Percentiles rank a stretch among this genome's conserved stretches.
These are phyloP conservation scores for Drosophila borborema DNA, from an alignment of 2,888 invertebrate genomes.

Conservation along the genomic window DNA sequence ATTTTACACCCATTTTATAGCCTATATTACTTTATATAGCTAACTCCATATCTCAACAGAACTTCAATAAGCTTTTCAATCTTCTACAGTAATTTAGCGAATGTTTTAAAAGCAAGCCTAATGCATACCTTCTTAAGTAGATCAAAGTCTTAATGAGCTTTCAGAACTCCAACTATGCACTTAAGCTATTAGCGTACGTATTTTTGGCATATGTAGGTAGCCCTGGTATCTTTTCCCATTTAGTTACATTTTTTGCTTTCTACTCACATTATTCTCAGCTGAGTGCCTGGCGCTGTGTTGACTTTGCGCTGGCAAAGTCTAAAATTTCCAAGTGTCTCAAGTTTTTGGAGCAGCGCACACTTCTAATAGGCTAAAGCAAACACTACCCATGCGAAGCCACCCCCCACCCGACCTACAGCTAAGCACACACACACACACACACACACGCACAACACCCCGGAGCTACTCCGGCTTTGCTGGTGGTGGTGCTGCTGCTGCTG, in stretches of 20 bases:
- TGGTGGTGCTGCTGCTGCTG: not conserved
- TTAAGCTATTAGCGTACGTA: slow-evolving; percentile 3
- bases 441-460: not conserved
- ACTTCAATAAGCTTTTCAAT: not conserved
- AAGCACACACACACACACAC: slow-evolving; percentile 1
- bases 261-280: slow-evolving; percentile 1
- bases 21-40: no score
- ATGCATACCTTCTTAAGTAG: not conserved
- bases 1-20: no score
- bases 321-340: slow-evolving; percentile 60
- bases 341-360: slow-evolving; percentile 46
- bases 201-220: slow-evolving; percentile 21
- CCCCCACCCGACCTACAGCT: not conserved
- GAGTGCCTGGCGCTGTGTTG: slow-evolving; percentile 47
- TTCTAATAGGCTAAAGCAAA: slow-evolving; percentile 61
- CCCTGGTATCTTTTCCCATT: slow-evolving; percentile 22
- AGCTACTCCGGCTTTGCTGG: not conserved
- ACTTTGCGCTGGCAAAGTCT: slow-evolving; percentile 44
- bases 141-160: slow-evolving; percentile 2
- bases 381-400: slow-evolving; percentile 34
- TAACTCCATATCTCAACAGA: not conserved
- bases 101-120: not conserved
- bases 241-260: not conserved
- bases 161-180: slow-evolving; percentile 2
- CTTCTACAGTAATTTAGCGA: not conserved